Evolutionary conservation across 2,888 invertebrate genomes (phyloP).

Genomic region (Parnassius glacialis): DNA sequence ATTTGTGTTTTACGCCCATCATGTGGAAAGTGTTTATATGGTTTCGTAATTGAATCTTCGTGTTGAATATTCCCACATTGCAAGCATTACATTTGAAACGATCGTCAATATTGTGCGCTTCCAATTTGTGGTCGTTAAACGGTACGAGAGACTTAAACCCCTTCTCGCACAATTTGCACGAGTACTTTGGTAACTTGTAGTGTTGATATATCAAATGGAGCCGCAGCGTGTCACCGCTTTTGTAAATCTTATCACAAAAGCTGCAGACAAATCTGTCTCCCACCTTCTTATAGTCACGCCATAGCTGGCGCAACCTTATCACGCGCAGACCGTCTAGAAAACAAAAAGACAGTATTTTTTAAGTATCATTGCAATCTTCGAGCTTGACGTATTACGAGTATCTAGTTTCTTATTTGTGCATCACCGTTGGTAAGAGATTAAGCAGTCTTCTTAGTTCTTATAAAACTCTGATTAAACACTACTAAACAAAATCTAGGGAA

Average conservation of each 20-base stretch:
- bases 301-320: slow-evolving; percentile 47
- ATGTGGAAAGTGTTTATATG: slow-evolving; percentile 65
- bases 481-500: no score
- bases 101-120: slow-evolving; percentile 57
- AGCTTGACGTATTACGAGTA: no score
- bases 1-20: slow-evolving; percentile 59
- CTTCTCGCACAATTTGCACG: slow-evolving; percentile 48
- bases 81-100: slow-evolving; percentile 64
- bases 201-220: slow-evolving; percentile 58
- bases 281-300: slow-evolving; percentile 47
- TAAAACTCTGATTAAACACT: no score
- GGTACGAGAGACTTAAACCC: slow-evolving; percentile 53
- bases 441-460: no score
- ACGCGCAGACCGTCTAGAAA: slow-evolving; percentile 12
- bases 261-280: slow-evolving; percentile 45
- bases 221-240: slow-evolving; percentile 45
- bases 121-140: slow-evolving; percentile 52
- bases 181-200: slow-evolving; percentile 48
- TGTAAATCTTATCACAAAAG: slow-evolving; percentile 51
- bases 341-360: slow-evolving; percentile 8
- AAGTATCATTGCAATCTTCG: slow-evolving; percentile 1
- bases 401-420: no score
- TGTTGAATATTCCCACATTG: slow-evolving; percentile 51
- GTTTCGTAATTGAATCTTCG: slow-evolving; percentile 49
- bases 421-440: no score